Evolutionary conservation across 2,888 invertebrate genomes (phyloP).

Genomic region (Orthonychiurus folsomi): DNA sequence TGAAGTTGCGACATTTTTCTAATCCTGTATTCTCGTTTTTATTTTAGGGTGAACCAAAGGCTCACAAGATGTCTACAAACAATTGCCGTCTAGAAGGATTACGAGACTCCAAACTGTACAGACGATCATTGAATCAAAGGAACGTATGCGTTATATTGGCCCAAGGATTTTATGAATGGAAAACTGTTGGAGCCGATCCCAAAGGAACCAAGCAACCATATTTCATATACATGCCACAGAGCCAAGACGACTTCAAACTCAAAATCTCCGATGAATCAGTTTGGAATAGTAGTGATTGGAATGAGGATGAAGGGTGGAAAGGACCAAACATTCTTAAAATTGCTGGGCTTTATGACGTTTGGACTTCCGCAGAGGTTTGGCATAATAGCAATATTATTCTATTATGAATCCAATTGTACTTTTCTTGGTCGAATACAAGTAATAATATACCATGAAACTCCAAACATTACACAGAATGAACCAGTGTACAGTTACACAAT

Average conservation of each 20-base stretch:
- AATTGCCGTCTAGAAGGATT: conserved; percentile 69
- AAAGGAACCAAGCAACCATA: conserved; percentile 58
- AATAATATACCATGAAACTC: too few species aligned
- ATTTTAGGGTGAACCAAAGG: conserved; percentile 48
- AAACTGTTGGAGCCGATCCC: conserved; percentile 48
- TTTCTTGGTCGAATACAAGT: too few species aligned
- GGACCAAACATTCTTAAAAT: conserved; percentile 59
- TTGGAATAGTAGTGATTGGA: conserved; percentile 44
- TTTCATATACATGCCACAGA: conserved; percentile 60
- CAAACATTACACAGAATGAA: conserved; percentile 43
- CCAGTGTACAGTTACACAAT: conserved; percentile 64
- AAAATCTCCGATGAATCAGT: conserved; percentile 14
- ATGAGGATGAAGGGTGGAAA: conserved; percentile 52
- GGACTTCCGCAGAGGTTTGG: conserved; percentile 49
- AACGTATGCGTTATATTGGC: conserved; percentile 66
- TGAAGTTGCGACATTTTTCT: background rate
- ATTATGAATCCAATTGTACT: too few species aligned
- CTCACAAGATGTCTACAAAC: conserved; percentile 61
- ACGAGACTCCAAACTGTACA: conserved; percentile 60
- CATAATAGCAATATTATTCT: background rate
- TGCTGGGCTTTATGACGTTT: conserved; percentile 66
- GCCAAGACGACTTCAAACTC: conserved; percentile 42
- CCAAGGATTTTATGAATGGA: conserved; percentile 79
- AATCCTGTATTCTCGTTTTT: conserved; percentile 13
- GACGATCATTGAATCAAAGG: conserved; percentile 56